Base-by-base conservation (phyloP, 2,888 invertebrate species). In the Drosophila paramelanica region DNA sequence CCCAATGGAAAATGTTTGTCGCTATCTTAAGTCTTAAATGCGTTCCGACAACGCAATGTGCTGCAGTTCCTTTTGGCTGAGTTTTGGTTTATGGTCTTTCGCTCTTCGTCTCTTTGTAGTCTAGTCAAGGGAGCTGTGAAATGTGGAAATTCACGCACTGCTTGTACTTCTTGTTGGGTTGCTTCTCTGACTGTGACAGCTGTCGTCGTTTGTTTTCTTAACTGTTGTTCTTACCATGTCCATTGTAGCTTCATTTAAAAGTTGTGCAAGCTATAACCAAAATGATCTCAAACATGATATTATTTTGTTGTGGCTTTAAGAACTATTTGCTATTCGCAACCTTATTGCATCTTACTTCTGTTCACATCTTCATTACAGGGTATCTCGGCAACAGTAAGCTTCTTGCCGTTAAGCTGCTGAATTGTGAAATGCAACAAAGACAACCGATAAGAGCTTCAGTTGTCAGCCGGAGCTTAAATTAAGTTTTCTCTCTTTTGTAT, bases 111-210 rank as follows among this genome's bases (percentile, higher is more conserved):
- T n/a, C 10, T 33, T 11, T 7, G 17, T 33, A 1, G 11, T 25
- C 43, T 27, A 50, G 47, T 41, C 17, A 60, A 41, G 56, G 50
- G 52, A 6, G 52, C 38, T 39, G 42, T 41, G 66, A 56, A 57
- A 67, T 76, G 60, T 61, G 50, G 43, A 60, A 74, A 76, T 76
- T 72, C 61, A 72, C 61, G 68, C 59, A 65, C 65, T 77, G 38
- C 38, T 51, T 55, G 42, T 36, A 52, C 39, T 56, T 67, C 56
- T 17, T 17, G 51, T 43, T n/a, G 23, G 42, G 17, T 33, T 50
- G 13, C 20, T 42, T 17, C 17, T n/a, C n/a, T 27, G 45, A 23
- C 10, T 47, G 39, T 39, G 51, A 56, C 69, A 69, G 43, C 60
- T 64, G 64, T 23, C 11, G 31, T 5, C 36, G 13, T 17, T 51